Evolutionary conservation across 1,140 invertebrate species (phyloP), one percentile per base, ranked within the genome.

Genomic region (Sesamia nonagrioides): DNA sequence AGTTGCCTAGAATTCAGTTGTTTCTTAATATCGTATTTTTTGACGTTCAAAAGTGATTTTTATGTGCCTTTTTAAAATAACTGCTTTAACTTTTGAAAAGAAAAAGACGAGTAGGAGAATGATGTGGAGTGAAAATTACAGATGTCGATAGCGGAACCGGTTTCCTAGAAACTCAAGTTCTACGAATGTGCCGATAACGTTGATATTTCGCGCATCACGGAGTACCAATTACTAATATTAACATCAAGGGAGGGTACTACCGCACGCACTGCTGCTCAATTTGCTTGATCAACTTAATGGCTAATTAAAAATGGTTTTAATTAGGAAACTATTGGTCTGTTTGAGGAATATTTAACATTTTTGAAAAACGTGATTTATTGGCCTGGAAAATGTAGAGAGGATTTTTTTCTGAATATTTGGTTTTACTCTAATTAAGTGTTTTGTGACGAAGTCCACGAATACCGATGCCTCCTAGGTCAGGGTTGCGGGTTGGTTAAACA

Each of bases 171-270:
- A 27, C 27, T 3, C 27, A 27, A 40, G 37, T 6, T 6, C 6
- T 40, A 45, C 8, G 9, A 27, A 27, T 9, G 9, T 63, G n/a
- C 33, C 60, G 60, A 21, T 66, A 18, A 42, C 37, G 37, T 18
- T 11, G 9, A 66, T 21, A 66, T 81, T 79, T 81, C 81, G 66
- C 66, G 8, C 21, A 21, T 48, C 13, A 33, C 45, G n/a, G 18
- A 50, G 35, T 37, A 69, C 45, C 78, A 68, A 76, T 76, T 77
- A 80, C 54, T 76, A 76, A 80, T 80, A 80, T 80, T 80, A 76
- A 61, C 79, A 69, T 42, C 61, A 11, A 42, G 61, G 61, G 61
- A 66, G 37, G 69, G 35, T 35, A 79, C 35, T 35, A 50, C 66
- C 17, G 11, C 8, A 18, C 61, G 61, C n/a, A 18, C 9, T 42